Base-by-base conservation (phyloP, 2,797 vertebrate genomes). In the Oryzias dopingdopingensis region DNA sequence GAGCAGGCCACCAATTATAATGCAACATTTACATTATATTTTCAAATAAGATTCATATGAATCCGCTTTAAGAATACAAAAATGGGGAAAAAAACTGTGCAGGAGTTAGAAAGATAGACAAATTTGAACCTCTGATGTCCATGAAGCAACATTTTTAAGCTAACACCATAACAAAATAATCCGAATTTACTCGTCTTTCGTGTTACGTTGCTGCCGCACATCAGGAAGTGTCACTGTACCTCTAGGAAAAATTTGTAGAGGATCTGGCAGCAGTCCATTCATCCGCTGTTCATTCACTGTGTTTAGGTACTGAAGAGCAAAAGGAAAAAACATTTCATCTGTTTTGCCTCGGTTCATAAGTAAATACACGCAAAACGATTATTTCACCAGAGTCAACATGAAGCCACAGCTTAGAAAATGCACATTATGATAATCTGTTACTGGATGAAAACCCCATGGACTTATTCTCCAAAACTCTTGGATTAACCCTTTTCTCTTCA, bases 191-290 rank as follows among this genome's bases (percentile, higher is more conserved):
- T 20, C 26, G 52, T 49, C 53, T 62, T 64, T 54, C 5, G 65
- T 60, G 13, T 42, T 46, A 20, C 41, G 32, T 12, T 37, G 32
- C n/a, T 4, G 10, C 49, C 44, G 62, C 56, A 49, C 77, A 72
- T 18, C 29, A 24, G 24, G 52, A 65, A 22, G 23, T 40, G 54
- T 59, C 37, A 45, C 14, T 8, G 84, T 95, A 98, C 97, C 97
- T 96, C 96, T 92, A 82, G 97, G 96, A 92, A 96, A 98, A 86
- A 99, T 98, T 90, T 98, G 96, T 1, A 99, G 92, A 59, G 97
- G 96, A 75, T 98, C 96, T 54, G 94, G 94, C 86, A 96, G 77
- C 60, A 95, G 92, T 81, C 96, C 95, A 80, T 96, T 97, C 85
- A 96, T 93, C 67, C 96, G 94, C 82, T 98, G 95, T 72, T 99